A percentile compares a stretch with the other conserved stretches of the same genome.
Conservation (phyloP, 2,797 vertebrate species). For the Hyperoplus lanceolatus region DNA sequence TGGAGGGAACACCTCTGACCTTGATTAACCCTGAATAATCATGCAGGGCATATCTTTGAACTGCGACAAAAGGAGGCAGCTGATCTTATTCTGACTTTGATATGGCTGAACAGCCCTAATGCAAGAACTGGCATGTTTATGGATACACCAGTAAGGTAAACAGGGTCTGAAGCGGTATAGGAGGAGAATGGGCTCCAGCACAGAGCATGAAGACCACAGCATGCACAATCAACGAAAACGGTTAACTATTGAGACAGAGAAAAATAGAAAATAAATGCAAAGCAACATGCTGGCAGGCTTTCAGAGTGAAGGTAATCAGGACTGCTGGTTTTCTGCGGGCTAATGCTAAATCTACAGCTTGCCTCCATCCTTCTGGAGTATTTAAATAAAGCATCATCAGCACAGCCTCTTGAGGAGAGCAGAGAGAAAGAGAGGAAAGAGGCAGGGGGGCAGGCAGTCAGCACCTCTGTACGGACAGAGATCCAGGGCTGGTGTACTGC, state of each 20-base stretch:
- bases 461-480: constrained; percentile 73
- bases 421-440: constrained; percentile 62
- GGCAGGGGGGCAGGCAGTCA: constrained; percentile 66
- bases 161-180: constrained; percentile 22
- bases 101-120: constrained; percentile 41
- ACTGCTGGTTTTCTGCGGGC: constrained; percentile 65
- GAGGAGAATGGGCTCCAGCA: constrained; percentile 35
- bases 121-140: constrained; percentile 35
- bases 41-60: constrained; percentile 72
- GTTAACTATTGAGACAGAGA: constrained; percentile 52
- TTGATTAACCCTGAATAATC: constrained; percentile 79
- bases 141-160: constrained; percentile 44
- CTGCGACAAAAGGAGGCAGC: constrained; percentile 73
- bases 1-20: constrained; percentile 70
- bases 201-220: constrained; percentile 44
- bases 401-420: constrained; percentile 69
- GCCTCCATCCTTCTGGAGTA: constrained; percentile 62
- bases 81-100: constrained; percentile 52
- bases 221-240: constrained; percentile 48
- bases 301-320: constrained; percentile 62
- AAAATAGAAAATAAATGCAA: constrained; percentile 40
- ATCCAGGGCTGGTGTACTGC: constrained; percentile 77
- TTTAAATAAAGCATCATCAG: constrained; percentile 77
- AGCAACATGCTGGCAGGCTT: constrained; percentile 51
- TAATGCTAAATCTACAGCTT: constrained; percentile 72